Evolutionary conservation across 2,888 invertebrate genomes (phyloP).

Genomic region (Mimachlamys varia): DNA sequence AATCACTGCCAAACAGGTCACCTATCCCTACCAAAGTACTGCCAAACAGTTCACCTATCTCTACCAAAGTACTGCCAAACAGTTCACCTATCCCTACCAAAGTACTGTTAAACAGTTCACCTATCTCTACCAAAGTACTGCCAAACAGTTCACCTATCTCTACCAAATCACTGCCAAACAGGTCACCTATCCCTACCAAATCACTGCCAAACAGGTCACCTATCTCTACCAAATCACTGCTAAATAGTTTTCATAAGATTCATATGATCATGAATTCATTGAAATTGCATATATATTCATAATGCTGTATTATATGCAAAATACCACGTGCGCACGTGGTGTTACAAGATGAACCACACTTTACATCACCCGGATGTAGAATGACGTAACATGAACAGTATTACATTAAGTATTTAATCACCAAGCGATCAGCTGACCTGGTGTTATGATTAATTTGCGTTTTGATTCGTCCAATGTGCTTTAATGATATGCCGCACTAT

Average conservation of each 20-base stretch:
- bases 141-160: not conserved
- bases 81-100: not conserved
- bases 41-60: too few species aligned
- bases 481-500: too few species aligned
- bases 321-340: not conserved
- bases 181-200: too few species aligned
- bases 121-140: not conserved
- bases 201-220: not conserved
- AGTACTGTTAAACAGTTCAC: too few species aligned
- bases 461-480: too few species aligned
- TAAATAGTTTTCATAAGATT: not conserved
- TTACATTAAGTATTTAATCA: not conserved
- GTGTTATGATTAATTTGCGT: too few species aligned
- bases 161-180: too few species aligned
- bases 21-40: not conserved
- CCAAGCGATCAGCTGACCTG: too few species aligned
- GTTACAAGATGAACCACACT: not conserved
- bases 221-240: not conserved
- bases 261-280: too few species aligned
- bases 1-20: not conserved
- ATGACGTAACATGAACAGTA: not conserved
- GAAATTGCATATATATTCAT: too few species aligned
- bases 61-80: not conserved
- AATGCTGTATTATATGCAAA: not conserved
- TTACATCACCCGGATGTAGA: not conserved